These are phyloP conservation scores for Seladonia tumulorum DNA, from an alignment of 2,888 invertebrate genomes.

Conservation along the genomic window DNA sequence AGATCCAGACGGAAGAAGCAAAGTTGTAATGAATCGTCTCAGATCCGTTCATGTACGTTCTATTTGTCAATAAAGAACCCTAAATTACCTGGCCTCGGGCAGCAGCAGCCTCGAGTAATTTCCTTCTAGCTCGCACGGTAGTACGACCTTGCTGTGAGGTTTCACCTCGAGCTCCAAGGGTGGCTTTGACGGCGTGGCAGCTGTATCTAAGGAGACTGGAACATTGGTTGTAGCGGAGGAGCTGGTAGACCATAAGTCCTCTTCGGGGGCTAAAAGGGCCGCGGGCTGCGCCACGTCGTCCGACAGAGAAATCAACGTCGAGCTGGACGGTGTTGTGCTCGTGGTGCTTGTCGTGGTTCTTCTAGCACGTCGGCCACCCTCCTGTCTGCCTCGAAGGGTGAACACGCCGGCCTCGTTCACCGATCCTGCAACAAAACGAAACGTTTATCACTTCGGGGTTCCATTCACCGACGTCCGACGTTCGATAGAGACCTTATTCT, in stretches of 20 bases:
- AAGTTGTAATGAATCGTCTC: slow-evolving; percentile 22
- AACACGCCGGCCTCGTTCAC: slow-evolving; percentile 82
- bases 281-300: slow-evolving; percentile 79
- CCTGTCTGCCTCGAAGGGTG: slow-evolving; percentile 80
- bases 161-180: slow-evolving; percentile 81
- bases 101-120: slow-evolving; percentile 80
- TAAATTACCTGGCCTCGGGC: slow-evolving; percentile 78
- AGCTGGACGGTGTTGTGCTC: slow-evolving; percentile 73
- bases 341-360: slow-evolving; percentile 75
- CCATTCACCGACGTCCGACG: background rate
- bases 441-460: slow-evolving; percentile 7
- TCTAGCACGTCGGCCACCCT: slow-evolving; percentile 77
- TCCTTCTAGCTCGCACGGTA: slow-evolving; percentile 82
- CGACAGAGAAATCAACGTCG: slow-evolving; percentile 75
- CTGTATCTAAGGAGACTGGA: slow-evolving; percentile 70
- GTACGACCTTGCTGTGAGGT: slow-evolving; percentile 80
- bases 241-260: slow-evolving; percentile 79
- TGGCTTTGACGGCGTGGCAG: slow-evolving; percentile 71
- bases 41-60: slow-evolving; percentile 23
- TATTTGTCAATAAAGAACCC: slow-evolving; percentile 45
- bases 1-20: background rate
- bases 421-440: slow-evolving; percentile 75
- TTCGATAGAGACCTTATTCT: background rate
- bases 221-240: slow-evolving; percentile 75
- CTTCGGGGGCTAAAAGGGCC: slow-evolving; percentile 80